Conservation (phyloP, 2,888 invertebrate genomes). For the Anoplius nigerrimus region DNA sequence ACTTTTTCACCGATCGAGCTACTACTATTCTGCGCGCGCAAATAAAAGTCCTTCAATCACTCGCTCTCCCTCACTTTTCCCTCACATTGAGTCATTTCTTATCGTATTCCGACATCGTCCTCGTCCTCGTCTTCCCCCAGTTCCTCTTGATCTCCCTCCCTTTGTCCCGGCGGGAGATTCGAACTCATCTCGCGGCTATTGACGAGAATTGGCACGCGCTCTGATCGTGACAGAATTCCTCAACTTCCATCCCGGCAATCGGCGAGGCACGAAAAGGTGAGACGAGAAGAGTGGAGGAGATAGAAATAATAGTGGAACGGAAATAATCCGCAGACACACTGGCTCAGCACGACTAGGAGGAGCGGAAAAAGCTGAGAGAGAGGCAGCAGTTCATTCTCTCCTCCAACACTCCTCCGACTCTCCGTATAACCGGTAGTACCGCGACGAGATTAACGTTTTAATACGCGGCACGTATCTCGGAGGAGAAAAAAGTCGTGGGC, state of each 20-base stretch:
- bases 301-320: constrained; percentile 10
- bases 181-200: constrained; percentile 24
- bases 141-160: neutral
- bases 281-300: constrained; percentile 14
- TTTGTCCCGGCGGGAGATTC: constrained; percentile 27
- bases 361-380: constrained; percentile 13
- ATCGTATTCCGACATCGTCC: neutral
- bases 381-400: constrained; percentile 38
- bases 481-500: neutral
- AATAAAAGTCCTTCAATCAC: too few relatives aligned
- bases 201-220: constrained; percentile 54
- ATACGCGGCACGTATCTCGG: constrained; percentile 59
- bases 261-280: neutral
- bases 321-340: constrained; percentile 2
- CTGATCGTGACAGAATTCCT: neutral
- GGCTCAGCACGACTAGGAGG: constrained; percentile 13
- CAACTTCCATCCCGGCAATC: too few relatives aligned
- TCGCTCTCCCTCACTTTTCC: too few relatives aligned
- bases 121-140: neutral
- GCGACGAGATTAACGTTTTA: constrained; percentile 69
- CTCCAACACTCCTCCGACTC: constrained; percentile 44
- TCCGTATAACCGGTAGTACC: constrained; percentile 67
- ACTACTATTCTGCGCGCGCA: too few relatives aligned
- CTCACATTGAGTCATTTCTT: neutral
- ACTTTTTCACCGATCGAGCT: neutral